phyloP scores from a whole-genome alignment of 1,140 invertebrate genomes.

The Heliconius himera region DNA sequence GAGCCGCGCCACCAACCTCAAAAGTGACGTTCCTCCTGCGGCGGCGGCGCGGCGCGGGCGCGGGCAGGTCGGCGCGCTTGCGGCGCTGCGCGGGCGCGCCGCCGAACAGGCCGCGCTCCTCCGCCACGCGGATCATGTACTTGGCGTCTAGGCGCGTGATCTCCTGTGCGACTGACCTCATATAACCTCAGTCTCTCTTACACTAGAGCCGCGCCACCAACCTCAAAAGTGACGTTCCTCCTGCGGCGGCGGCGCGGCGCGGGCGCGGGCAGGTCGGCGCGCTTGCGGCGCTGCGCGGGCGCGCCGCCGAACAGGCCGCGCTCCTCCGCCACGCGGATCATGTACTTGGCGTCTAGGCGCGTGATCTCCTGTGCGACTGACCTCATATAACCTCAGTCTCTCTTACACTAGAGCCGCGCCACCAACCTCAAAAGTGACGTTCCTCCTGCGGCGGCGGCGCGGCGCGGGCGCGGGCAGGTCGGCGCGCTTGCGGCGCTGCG shows the following conservation, averaged over 20 bases:
- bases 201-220: background rate
- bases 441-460: conserved; percentile 42
- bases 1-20: conserved; percentile 33
- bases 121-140: conserved; percentile 90
- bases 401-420: background rate
- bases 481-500: conserved; percentile 58
- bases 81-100: conserved; percentile 47
- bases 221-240: conserved; percentile 46
- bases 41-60: conserved; percentile 33
- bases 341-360: conserved; percentile 88
- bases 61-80: conserved; percentile 57
- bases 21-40: conserved; percentile 44
- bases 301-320: conserved; percentile 86
- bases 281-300: conserved; percentile 42
- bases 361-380: conserved; percentile 83
- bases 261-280: conserved; percentile 54
- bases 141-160: conserved; percentile 89
- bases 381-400: too few relatives aligned
- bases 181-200: too few relatives aligned
- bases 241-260: conserved; percentile 41
- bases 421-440: conserved; percentile 41
- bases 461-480: conserved; percentile 36
- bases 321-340: conserved; percentile 90
- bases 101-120: conserved; percentile 88
- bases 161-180: conserved; percentile 79